phyloP scores from a whole-genome alignment of 2,797 vertebrate genomes.

The Neoniphon sammara region DNA sequence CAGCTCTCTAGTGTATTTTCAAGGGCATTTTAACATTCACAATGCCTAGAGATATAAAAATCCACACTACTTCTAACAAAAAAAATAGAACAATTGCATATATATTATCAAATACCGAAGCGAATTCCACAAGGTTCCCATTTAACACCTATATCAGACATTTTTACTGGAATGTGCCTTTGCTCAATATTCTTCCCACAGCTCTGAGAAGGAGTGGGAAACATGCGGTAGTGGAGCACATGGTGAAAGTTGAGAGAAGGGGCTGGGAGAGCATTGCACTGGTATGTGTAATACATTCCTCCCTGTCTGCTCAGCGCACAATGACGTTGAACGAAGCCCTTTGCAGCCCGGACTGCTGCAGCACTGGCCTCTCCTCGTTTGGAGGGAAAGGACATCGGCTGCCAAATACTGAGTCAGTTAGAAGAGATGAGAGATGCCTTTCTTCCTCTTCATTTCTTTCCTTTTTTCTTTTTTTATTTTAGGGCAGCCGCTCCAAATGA shows the following conservation, averaged over 20 bases:
- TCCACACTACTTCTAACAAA: not conserved
- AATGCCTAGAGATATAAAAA: not conserved
- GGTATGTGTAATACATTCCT: constrained; percentile 70
- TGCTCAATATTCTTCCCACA: not conserved
- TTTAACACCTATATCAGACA: not conserved
- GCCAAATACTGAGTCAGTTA: constrained; percentile 74
- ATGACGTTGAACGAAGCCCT: constrained; percentile 37
- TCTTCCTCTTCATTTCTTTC: constrained; percentile 28
- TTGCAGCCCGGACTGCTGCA: constrained; percentile 39
- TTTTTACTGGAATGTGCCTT: not conserved
- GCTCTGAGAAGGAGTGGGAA: constrained; percentile 8
- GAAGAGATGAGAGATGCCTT: constrained; percentile 69
- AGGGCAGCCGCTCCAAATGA: constrained; percentile 44
- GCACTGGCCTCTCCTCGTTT: constrained; percentile 45
- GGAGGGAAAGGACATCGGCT: constrained; percentile 62
- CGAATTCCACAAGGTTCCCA: not conserved
- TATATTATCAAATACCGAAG: not conserved
- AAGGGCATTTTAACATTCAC: not conserved
- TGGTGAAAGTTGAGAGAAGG: constrained; percentile 25
- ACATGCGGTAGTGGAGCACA: constrained; percentile 17
- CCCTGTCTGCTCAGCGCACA: constrained; percentile 58
- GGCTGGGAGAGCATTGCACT: constrained; percentile 39
- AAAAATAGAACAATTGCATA: not conserved
- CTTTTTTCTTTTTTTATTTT: constrained; percentile 39
- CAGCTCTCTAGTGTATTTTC: not conserved